phyloP scores from a whole-genome alignment of 2,797 vertebrate species.

The Orestias chungarensis region DNA sequence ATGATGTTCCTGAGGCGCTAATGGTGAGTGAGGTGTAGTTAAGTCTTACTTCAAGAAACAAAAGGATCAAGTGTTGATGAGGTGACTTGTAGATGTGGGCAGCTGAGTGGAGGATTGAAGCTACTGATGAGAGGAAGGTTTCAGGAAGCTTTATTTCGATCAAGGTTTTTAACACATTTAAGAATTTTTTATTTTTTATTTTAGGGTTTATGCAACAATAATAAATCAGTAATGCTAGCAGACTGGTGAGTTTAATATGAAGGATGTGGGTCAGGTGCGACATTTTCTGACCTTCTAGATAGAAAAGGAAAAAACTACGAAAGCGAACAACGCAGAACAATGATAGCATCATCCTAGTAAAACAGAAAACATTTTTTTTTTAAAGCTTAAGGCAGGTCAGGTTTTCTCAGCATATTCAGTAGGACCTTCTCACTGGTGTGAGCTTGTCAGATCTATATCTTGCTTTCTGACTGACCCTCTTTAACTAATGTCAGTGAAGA shows the following conservation, averaged over 20 bases:
- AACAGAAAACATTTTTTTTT: neutral
- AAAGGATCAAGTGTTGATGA: too few relatives aligned
- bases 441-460: constrained; percentile 48
- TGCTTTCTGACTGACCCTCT: constrained; percentile 48
- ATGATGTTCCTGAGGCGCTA: neutral
- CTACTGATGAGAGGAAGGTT: neutral
- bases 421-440: constrained; percentile 33
- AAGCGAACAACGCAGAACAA: neutral
- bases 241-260: neutral
- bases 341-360: neutral
- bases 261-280: neutral
- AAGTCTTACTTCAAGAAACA: too few relatives aligned
- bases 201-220: too few relatives aligned
- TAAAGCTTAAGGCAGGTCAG: too few relatives aligned
- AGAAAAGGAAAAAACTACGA: neutral
- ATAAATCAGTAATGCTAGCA: too few relatives aligned
- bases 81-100: too few relatives aligned
- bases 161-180: neutral
- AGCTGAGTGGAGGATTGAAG: too few relatives aligned
- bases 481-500: constrained; percentile 56
- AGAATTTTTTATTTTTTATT: too few relatives aligned
- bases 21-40: too few relatives aligned
- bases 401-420: constrained; percentile 35
- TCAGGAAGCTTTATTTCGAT: neutral
- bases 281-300: neutral